phyloP scores from a whole-genome alignment of 2,888 invertebrate species.

The Spodoptera littoralis region DNA sequence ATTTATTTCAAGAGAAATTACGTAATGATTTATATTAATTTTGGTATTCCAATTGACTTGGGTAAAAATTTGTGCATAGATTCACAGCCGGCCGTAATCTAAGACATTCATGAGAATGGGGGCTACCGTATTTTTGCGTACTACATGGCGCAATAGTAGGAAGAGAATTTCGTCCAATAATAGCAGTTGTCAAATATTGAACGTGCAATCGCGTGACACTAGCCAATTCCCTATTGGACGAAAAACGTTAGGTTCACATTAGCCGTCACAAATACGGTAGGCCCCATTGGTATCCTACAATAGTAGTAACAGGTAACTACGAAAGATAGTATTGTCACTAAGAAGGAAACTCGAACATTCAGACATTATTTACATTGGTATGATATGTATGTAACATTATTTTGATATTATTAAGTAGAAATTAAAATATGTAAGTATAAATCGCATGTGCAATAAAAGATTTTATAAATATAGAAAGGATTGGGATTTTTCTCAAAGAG shows the following conservation, averaged over 20 bases:
- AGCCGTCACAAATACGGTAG: too few species aligned
- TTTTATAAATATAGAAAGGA: too few species aligned
- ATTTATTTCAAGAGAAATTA: slow-evolving; percentile 1
- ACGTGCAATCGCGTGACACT: too few species aligned
- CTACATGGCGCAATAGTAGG: too few species aligned
- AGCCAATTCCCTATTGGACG: too few species aligned
- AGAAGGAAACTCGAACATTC: slow-evolving; percentile 25
- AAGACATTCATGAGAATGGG: slow-evolving; percentile 26
- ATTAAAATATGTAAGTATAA: slow-evolving; percentile 2
- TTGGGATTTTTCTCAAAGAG: too few species aligned
- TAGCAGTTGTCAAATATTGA: too few species aligned
- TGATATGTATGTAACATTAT: slow-evolving; percentile 41
- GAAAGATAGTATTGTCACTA: slow-evolving; percentile 41
- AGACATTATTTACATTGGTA: slow-evolving; percentile 22
- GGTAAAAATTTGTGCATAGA: slow-evolving; percentile 64
- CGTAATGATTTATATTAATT: slow-evolving; percentile 8
- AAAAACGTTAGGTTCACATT: too few species aligned
- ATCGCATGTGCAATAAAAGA: too few species aligned
- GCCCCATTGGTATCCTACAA: slow-evolving; percentile 8
- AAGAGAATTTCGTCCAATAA: too few species aligned
- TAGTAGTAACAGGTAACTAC: slow-evolving; percentile 25
- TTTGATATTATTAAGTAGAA: slow-evolving; percentile 9
- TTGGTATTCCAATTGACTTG: slow-evolving; percentile 37
- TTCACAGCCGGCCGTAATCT: slow-evolving; percentile 66
- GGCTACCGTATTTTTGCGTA: too few species aligned